Conservation (phyloP, 2,113 vertebrate genomes). For the Diglossa brunneiventris region DNA sequence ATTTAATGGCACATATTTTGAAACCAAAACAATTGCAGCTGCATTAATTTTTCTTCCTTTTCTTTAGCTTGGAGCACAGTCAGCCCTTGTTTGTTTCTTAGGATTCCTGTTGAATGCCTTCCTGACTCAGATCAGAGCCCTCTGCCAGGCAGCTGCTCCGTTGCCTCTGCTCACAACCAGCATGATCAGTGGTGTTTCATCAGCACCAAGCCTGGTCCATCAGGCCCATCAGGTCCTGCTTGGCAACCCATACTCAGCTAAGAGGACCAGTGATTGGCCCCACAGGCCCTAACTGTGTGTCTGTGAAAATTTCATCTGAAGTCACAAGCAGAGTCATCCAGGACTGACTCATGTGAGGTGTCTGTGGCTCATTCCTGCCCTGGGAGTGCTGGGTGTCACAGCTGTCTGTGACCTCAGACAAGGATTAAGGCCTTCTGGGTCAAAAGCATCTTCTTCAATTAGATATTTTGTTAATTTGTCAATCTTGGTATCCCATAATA, state of each 20-base stretch:
- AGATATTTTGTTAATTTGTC: not conserved
- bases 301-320: not conserved
- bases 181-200: not conserved
- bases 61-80: not conserved
- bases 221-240: not conserved
- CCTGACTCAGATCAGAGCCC: not conserved
- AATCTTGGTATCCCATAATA: not conserved
- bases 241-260: not conserved
- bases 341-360: not conserved
- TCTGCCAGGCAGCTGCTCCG: not conserved
- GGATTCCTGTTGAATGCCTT: not conserved
- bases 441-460: not conserved
- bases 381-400: not conserved
- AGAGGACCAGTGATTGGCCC: not conserved
- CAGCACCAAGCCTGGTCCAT: not conserved
- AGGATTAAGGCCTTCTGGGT: not conserved
- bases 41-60: slow-evolving; percentile 27
- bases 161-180: not conserved
- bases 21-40: slow-evolving; percentile 24
- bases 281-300: not conserved
- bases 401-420: not conserved
- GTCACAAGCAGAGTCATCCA: not conserved
- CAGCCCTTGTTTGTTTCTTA: not conserved
- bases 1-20: slow-evolving; percentile 25
- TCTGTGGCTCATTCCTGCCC: not conserved